These are phyloP conservation scores for Nothocercus nigrocapillus DNA, from an alignment of 2,113 vertebrate genomes.

Conservation along the genomic window DNA sequence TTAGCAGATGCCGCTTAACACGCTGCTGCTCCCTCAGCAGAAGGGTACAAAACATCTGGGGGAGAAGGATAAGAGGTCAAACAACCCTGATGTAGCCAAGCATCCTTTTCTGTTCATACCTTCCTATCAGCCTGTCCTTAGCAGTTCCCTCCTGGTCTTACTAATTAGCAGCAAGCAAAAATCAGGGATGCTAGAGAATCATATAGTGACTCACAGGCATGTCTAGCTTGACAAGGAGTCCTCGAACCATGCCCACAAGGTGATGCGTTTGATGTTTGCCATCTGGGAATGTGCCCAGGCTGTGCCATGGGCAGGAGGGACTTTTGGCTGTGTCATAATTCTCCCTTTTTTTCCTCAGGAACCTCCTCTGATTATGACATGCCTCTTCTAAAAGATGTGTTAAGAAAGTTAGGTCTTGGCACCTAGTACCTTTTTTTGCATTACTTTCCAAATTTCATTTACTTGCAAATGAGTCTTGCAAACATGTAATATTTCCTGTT, in stretches of 20 bases:
- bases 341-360: not conserved
- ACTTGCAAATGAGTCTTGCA: not conserved
- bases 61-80: not conserved
- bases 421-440: not conserved
- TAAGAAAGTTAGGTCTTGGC: not conserved
- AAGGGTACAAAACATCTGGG: not conserved
- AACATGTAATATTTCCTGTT: not conserved
- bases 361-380: not conserved
- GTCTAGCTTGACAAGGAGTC: not conserved
- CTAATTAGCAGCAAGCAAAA: not conserved
- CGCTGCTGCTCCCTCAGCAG: too few relatives aligned
- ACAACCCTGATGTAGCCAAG: not conserved
- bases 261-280: not conserved
- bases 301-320: not conserved
- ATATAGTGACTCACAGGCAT: not conserved
- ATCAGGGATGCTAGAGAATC: not conserved
- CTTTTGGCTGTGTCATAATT: not conserved
- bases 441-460: not conserved
- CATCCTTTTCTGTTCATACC: not conserved
- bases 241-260: not conserved
- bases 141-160: not conserved
- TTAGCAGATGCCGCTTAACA: not conserved
- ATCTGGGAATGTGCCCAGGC: not conserved
- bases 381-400: not conserved
- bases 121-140: not conserved